Evolutionary conservation across 1,140 invertebrate species (phyloP), one percentile per base, ranked within the genome.

Genomic region (Halyomorpha halys): DNA sequence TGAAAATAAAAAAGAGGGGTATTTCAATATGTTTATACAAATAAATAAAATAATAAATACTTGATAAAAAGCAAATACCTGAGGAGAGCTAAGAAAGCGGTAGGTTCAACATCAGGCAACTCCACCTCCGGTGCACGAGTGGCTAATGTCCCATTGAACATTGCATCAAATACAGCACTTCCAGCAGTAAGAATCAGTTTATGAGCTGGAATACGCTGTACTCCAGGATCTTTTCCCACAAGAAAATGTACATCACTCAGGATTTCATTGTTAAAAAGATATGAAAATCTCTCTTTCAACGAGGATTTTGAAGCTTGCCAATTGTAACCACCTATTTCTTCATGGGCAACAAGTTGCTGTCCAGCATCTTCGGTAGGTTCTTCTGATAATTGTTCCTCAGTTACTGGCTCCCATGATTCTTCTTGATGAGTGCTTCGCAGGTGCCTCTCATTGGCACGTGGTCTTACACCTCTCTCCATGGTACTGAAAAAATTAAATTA

Each of bases 121-220:
- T 90, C 86, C 60, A 91, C 86, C 69, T 89, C 83, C 51, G 82
- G 80, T 25, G 86, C 82, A 61, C 79, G 77, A 15, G 82, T 83
- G 0, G 85, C 82, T 66, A 84, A 69, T 9, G 81, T 83, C 45
- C 89, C 85, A 73, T 91, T 90, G 71, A 93, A 92, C 86, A 92
- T 90, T 9, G 88, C 87, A 76, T 92, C 88, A 75, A 92, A 92
- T 2, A 92, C 89, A 4, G 86, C 85, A 74, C 86, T 89, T 11
- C 89, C 88, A 49, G 89, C 85, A 8, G 87, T 87, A 9, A 93
- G 73, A 3, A 93, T 83, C 74, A 92, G 87, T 73, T 89, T 91
- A 71, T 93, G 90, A 3, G 89, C 89, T 3, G 89, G 88, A 67
- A 92, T 87, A 47, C 84, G 76, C 70, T 83, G 82, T 62, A 86